Conservation (phyloP, 1,140 invertebrate species). For the Drosophila mayri region DNA sequence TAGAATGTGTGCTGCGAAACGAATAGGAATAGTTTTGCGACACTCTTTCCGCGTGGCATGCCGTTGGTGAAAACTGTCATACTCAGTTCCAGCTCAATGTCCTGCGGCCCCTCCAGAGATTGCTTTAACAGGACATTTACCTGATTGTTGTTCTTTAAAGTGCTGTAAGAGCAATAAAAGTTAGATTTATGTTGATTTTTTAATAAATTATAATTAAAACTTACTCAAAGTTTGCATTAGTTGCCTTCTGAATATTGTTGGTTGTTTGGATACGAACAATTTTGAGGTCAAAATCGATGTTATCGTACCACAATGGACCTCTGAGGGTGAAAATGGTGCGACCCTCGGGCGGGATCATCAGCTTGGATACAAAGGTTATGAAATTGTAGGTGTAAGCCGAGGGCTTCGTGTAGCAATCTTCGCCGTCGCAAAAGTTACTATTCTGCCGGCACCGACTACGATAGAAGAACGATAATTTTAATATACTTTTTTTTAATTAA, state of each 20-base stretch:
- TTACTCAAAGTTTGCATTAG: conserved; percentile 89
- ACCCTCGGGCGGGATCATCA: conserved; percentile 89
- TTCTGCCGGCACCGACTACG: conserved; percentile 92
- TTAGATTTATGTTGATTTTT: no score
- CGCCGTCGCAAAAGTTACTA: conserved; percentile 88
- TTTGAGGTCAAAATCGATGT: conserved; percentile 85
- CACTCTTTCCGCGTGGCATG: conserved; percentile 90
- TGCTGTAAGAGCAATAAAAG: conserved; percentile 73
- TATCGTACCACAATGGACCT: conserved; percentile 89
- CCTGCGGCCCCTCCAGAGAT: conserved; percentile 93
- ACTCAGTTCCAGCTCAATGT: conserved; percentile 93
- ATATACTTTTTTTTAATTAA: background rate
- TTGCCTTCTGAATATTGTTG: conserved; percentile 87
- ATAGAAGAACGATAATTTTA: background rate
- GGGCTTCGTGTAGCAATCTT: conserved; percentile 92
- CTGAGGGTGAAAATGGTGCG: conserved; percentile 93
- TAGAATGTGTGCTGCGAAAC: conserved; percentile 93
- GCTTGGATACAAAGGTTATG: conserved; percentile 94
- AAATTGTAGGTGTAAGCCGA: conserved; percentile 95
- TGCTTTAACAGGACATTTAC: conserved; percentile 90
- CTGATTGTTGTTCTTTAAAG: conserved; percentile 87
- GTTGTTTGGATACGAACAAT: conserved; percentile 86
- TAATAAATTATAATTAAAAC: conserved; percentile 27
- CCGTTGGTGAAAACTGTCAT: conserved; percentile 93
- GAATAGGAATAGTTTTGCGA: conserved; percentile 93